Base-by-base conservation (phyloP, 1,140 invertebrate species). In the Drosophila arizonae region DNA sequence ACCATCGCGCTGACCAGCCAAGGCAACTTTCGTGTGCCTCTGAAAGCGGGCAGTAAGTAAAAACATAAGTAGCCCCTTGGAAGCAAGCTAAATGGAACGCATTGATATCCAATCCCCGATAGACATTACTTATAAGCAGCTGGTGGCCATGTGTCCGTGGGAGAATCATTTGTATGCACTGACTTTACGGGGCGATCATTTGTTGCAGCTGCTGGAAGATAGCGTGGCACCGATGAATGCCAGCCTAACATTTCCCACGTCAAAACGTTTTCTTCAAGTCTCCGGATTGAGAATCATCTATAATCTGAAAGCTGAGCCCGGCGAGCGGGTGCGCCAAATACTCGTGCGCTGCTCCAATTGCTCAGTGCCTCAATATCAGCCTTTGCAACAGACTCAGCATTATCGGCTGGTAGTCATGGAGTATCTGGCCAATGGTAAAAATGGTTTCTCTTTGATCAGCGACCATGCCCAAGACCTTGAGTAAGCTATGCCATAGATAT, bases 111-210 rank as follows among this genome's bases (percentile, higher is more conserved):
- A 8, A 0, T 4, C 1, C 11, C 3, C 13, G 0, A 13, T 92
- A 91, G 94, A 93, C 30, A 93, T 96, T 13, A 95, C 94, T 17
- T 94, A 94, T n/a, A 95, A 94, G 50, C 94, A 95, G 55, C 78
- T 96, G 1, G 79, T 95, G 9, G 94, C 94, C 65, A 93, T 94
- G 6, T 91, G 94, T n/a, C 96, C 96, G 3, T 97, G 96, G 79
- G 94, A 94, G 76, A 96, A 96, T 90, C 94, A 93, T n/a, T 92
- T 96, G 36, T 94, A 95, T 71, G 91, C 94, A 1, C 92, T 96
- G 13, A 94, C 94, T 48, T 77, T 96, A 24, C 91, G 88, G 10
- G 96, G 96, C 0, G 81, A 92, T n/a, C 90, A 94, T 72, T 78
- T 97, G 11, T 79, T 92, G 61, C 86, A 94, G 66, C 93, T 94